Evolutionary conservation across 1,140 invertebrate genomes (phyloP), one percentile per base, ranked within the genome.

Genomic region (Himalopsyche phryganea): DNA sequence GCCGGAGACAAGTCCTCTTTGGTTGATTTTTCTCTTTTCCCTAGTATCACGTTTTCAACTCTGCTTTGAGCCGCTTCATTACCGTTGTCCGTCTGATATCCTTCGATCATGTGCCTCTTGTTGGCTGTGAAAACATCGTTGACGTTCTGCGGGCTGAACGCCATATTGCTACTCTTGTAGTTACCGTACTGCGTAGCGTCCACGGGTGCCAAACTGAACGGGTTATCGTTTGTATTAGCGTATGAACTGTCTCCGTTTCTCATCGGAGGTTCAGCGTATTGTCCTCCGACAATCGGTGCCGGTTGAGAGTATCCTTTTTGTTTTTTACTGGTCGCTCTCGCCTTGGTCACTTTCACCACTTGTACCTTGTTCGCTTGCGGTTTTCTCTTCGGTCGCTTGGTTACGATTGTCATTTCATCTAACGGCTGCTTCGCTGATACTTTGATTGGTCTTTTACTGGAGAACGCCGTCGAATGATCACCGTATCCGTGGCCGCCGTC

Each of bases 121-220:
- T 61, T 65, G 17, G 62, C 59, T 36, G 55, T 62, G 32, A 78
- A 78, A 50, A 69, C 76, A 60, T 78, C 75, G 42, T 78, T 78
- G 32, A 78, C 55, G 60, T 78, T 78, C 65, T 78, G 76, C 20
- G 76, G 76, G 65, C 71, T 78, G 49, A 78, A 78, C 15, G 76
- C 76, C 68, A 77, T 66, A 59, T 78, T 78, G 47, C 74, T 73
- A 50, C 76, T 68, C 56, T 75, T 77, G 59, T 78, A 77, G 60
- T 78, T 78, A 20, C 71, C 67, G 47, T 78, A 78, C 6, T 71
- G 69, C 0, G 71, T 74, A 7, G 66, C 69, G 6, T 70, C 71
- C 13, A 54, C 18, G 2, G 60, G 49, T 0, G 71, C 67, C 41
- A 74, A 69, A 15, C 65, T 50, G n/a, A 65, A 62, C 5, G 66